Evolutionary conservation across 2,888 invertebrate species (phyloP).

Genomic region (Eupithecia abbreviata): DNA sequence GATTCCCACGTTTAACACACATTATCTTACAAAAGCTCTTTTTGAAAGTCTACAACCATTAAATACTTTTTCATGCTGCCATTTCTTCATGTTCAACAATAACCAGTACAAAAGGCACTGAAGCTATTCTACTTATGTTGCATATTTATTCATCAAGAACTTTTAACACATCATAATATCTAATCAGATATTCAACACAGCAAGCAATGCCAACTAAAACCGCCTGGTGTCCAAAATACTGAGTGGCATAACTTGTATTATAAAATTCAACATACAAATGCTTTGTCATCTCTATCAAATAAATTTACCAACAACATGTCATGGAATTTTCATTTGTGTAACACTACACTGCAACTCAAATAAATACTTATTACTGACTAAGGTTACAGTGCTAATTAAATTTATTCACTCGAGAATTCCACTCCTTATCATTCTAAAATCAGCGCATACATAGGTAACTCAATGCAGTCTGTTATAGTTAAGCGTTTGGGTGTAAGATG

Average conservation of each 20-base stretch:
- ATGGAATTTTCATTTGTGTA: conserved; percentile 40
- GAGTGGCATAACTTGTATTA: conserved; percentile 31
- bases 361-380: conserved; percentile 61
- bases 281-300: conserved; percentile 33
- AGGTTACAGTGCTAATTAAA: conserved; percentile 41
- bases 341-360: conserved; percentile 44
- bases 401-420: conserved; percentile 42
- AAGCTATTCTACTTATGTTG: conserved; percentile 22
- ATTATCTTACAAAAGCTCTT: background rate
- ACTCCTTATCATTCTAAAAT: conserved; percentile 36
- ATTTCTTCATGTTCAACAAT: background rate
- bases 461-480: conserved; percentile 35
- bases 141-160: conserved; percentile 13
- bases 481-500: conserved; percentile 27
- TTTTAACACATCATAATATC: conserved; percentile 3
- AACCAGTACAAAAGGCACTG: conserved; percentile 27
- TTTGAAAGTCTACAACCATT: background rate
- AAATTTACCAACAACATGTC: conserved; percentile 38
- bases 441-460: conserved; percentile 65
- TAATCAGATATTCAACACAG: conserved; percentile 26
- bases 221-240: conserved; percentile 28
- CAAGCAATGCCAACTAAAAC: conserved; percentile 22
- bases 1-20: background rate
- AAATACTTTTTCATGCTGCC: background rate
- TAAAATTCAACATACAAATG: conserved; percentile 31